phyloP scores from a whole-genome alignment of 2,113 vertebrate species.

The Balaeniceps rex region DNA sequence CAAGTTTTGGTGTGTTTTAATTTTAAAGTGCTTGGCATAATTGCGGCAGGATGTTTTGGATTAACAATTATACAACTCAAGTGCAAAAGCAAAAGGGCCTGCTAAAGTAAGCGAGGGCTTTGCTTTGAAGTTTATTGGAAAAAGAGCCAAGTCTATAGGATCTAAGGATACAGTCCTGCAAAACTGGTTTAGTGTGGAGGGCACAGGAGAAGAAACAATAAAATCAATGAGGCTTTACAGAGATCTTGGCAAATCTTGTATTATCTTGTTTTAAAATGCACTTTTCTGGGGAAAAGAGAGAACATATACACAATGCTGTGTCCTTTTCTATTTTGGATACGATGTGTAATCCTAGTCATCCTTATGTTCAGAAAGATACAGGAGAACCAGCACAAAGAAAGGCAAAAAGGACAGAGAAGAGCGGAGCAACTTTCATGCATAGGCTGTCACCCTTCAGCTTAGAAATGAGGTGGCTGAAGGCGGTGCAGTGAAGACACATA shows the following conservation, averaged over 20 bases:
- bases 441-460: not conserved
- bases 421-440: not conserved
- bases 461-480: not conserved
- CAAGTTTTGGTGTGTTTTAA: not conserved
- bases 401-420: not conserved
- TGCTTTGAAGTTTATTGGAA: slow-evolving; percentile 8
- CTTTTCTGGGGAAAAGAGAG: not conserved
- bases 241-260: not conserved
- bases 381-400: not conserved
- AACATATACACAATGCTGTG: not conserved
- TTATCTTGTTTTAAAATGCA: not conserved
- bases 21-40: not conserved
- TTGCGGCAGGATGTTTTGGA: slow-evolving; percentile 1
- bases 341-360: not conserved
- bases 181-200: not conserved
- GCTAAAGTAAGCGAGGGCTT: not conserved
- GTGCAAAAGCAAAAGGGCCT: not conserved
- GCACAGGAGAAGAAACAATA: not conserved
- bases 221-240: slow-evolving; percentile 16
- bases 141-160: not conserved
- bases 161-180: not conserved
- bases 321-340: not conserved
- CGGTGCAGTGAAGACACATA: not conserved
- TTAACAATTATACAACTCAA: not conserved
- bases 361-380: not conserved